Evolutionary conservation across 2,113 vertebrate species (phyloP), one percentile per base, ranked within the genome.

Genomic region (Notarius quadriscutis): DNA sequence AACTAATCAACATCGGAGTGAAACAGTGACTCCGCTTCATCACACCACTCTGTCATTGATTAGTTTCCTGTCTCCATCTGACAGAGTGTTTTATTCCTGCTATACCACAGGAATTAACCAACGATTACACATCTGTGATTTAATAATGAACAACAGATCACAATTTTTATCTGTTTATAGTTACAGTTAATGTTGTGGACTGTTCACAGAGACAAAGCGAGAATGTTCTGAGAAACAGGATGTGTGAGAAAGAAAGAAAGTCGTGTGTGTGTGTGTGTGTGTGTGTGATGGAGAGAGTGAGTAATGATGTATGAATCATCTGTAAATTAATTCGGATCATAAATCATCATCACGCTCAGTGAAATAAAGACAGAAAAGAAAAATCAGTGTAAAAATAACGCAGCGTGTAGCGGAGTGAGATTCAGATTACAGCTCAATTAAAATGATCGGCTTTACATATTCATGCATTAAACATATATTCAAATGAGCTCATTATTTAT

Each of bases 391-490:
- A 17, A 58, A 30, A 14, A 18, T 80, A 27, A 80, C 58, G n/a
- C 18, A 80, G 11, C 10, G 53, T 30, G 11, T 0, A 27, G n/a
- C 53, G 9, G 78, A 55, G 7, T 53, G 25, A 34, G 78, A 2
- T 80, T 80, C 78, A 15, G 78, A 80, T 80, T 58, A 80, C 25
- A 1, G 25, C 58, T 30, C 15, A 80, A 80, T 80, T 55, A 80
- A 80, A 30, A 55, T 30, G 51, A 27, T 12, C n/a, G 14, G 48
- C 10, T 22, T 50, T 51, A 11, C 48, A 50, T 53, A 78, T 78
- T 53, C 51, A 78, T 50, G 34, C 53, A 55, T 80, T n/a, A 80
- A 20, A 55, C 74, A 25, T n/a, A n/a, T 4, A 20, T 17, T 58
- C 5, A 30, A 69, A 30, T 69, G 5, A 69, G 27, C 1, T 6